Evolutionary conservation across 2,113 vertebrate genomes (phyloP).

Genomic region (Pheucticus melanocephalus): DNA sequence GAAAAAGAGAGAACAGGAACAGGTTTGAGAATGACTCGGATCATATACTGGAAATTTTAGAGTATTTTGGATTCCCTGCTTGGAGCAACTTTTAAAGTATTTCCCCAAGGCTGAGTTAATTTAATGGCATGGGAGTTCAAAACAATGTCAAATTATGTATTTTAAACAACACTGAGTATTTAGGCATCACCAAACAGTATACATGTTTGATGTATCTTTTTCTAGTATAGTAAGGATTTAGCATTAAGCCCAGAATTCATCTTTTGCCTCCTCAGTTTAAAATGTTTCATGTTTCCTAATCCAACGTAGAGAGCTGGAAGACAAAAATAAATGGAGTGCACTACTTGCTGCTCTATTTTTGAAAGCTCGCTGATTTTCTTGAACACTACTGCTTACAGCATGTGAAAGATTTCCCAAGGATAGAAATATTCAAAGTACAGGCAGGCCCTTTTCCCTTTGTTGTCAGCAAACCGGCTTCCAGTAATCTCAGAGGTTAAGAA

Average conservation of each 20-base stretch:
- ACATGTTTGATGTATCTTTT: not conserved
- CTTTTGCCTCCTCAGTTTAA: not conserved
- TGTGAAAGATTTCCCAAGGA: slow-evolving; percentile 65
- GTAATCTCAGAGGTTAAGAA: slow-evolving; percentile 38
- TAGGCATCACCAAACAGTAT: slow-evolving; percentile 14
- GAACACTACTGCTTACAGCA: not conserved
- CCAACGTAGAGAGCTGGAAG: not conserved
- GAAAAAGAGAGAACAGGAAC: not conserved
- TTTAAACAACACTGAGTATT: slow-evolving; percentile 24
- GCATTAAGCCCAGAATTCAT: not conserved
- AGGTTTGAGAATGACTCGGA: not conserved
- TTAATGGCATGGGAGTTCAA: not conserved
- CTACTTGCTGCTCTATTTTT: not conserved
- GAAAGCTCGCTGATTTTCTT: slow-evolving; percentile 14
- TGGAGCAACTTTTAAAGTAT: not conserved
- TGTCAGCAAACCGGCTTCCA: slow-evolving; percentile 47
- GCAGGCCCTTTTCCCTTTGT: not conserved
- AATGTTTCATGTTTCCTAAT: slow-evolving; percentile 46
- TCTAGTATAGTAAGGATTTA: not conserved
- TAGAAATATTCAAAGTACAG: slow-evolving; percentile 15
- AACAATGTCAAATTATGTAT: slow-evolving; percentile 18
- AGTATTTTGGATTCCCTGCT: not conserved
- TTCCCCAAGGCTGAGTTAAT: slow-evolving; percentile 16
- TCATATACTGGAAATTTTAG: not conserved
- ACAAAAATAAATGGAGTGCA: slow-evolving; percentile 27